Percentiles rank a stretch among this genome's conserved stretches.
phyloP scores from a whole-genome alignment of 37 sponge, comb jelly and placozoan genomes.

The Diacarnus erythraeanus region DNA sequence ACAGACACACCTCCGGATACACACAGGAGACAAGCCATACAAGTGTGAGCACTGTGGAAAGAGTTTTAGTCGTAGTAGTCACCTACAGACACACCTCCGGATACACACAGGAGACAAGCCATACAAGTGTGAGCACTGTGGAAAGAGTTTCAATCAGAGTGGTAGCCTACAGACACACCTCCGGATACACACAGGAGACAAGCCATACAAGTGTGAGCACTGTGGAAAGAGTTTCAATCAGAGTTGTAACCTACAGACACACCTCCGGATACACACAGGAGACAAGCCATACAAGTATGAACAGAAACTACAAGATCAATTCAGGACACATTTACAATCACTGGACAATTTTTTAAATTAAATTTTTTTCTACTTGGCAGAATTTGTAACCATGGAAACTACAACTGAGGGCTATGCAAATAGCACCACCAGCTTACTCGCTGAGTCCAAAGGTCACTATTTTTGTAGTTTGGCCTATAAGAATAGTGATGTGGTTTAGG shows the following conservation, averaged over 20 bases:
- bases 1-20: constrained; percentile 40
- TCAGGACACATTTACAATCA: too few relatives aligned
- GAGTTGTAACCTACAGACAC: constrained; percentile 1
- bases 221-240: constrained; percentile 20
- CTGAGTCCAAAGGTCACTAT: constrained; percentile 30
- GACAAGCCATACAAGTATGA: constrained; percentile 18
- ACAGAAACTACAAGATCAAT: too few relatives aligned
- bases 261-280: constrained; percentile 25
- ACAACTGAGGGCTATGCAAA: background rate
- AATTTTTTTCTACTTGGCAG: too few relatives aligned
- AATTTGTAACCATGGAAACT: background rate
- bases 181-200: constrained; percentile 76
- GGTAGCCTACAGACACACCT: constrained; percentile 52
- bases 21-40: constrained; percentile 24
- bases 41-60: constrained; percentile 27
- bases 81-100: constrained; percentile 19
- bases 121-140: constrained; percentile 66
- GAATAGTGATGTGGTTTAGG: background rate
- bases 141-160: constrained; percentile 44
- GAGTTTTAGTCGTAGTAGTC: constrained; percentile 43
- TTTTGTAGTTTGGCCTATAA: constrained; percentile 9
- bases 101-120: constrained; percentile 67
- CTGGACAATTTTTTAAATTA: too few relatives aligned
- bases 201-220: constrained; percentile 57
- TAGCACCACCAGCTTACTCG: constrained; percentile 9